Conservation (phyloP, 2,797 vertebrate species). For the Tragopan temminckii region DNA sequence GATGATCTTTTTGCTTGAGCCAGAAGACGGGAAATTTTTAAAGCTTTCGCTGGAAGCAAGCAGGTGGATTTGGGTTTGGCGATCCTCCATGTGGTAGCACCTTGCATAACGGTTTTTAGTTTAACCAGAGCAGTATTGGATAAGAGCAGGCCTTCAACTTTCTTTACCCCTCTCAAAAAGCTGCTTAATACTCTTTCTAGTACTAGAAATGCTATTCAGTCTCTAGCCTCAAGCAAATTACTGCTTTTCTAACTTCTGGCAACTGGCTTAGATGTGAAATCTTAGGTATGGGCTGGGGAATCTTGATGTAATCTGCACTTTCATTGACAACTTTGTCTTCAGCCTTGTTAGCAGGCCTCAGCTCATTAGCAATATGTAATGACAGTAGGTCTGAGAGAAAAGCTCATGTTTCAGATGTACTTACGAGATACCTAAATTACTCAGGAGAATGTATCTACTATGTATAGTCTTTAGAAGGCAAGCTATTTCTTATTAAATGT, state of each 20-base stretch:
- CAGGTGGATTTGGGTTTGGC: neutral
- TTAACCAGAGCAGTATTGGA: neutral
- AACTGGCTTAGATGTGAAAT: neutral
- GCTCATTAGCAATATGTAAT: neutral
- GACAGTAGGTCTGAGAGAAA: neutral
- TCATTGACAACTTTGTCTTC: neutral
- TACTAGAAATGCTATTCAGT: neutral
- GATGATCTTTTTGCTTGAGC: neutral
- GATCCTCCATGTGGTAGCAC: neutral
- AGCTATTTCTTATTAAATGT: neutral
- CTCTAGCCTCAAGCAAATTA: neutral
- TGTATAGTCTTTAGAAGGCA: neutral
- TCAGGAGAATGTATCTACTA: neutral
- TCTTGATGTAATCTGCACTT: neutral
- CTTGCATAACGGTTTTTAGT: neutral
- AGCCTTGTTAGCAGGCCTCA: neutral
- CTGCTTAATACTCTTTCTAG: neutral
- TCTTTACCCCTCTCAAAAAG: neutral
- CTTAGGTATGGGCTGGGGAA: neutral
- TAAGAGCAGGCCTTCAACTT: neutral
- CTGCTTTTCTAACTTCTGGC: neutral
- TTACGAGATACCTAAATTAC: neutral
- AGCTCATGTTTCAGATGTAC: neutral
- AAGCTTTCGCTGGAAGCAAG: neutral
- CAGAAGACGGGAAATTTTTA: neutral